A percentile compares a stretch with the other conserved stretches of the same genome.
These are phyloP conservation scores for Cylas formicarius DNA, from an alignment of 1,140 invertebrate genomes.

Conservation along the genomic window DNA sequence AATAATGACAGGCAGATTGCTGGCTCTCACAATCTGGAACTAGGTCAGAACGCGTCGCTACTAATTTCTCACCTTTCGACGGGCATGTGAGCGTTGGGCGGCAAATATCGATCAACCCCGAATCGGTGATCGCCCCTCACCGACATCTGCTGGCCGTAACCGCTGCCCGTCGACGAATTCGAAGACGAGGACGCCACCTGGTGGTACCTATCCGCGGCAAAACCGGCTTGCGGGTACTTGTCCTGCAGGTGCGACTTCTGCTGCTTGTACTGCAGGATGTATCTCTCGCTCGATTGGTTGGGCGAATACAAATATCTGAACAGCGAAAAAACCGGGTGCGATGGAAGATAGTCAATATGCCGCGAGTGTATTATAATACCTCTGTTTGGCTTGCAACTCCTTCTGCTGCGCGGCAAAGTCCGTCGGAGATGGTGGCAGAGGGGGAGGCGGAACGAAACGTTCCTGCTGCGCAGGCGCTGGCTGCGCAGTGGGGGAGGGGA, in stretches of 20 bases:
- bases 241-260: too few species aligned
- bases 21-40: too few species aligned
- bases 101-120: slow-evolving; percentile 54
- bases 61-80: slow-evolving; percentile 51
- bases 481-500: slow-evolving; percentile 38
- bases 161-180: too few species aligned
- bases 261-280: too few species aligned
- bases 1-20: neutral
- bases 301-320: slow-evolving; percentile 18
- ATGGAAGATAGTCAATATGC: too few species aligned
- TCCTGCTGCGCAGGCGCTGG: slow-evolving; percentile 29
- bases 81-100: slow-evolving; percentile 59
- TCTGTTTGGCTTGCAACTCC: too few species aligned
- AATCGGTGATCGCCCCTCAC: too few species aligned
- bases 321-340: too few species aligned
- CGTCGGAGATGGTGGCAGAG: slow-evolving; percentile 37
- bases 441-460: slow-evolving; percentile 38
- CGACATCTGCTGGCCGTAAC: slow-evolving; percentile 25
- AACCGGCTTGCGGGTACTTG: too few species aligned
- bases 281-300: slow-evolving; percentile 21
- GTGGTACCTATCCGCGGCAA: slow-evolving; percentile 22
- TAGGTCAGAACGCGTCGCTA: too few species aligned
- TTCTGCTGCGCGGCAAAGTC: slow-evolving; percentile 28
- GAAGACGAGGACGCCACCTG: too few species aligned
- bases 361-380: slow-evolving; percentile 26